A percentile compares a stretch with the other conserved stretches of the same genome.
Evolutionary conservation across 2,113 vertebrate species (phyloP).

Genomic region (Synchiropus splendidus): DNA sequence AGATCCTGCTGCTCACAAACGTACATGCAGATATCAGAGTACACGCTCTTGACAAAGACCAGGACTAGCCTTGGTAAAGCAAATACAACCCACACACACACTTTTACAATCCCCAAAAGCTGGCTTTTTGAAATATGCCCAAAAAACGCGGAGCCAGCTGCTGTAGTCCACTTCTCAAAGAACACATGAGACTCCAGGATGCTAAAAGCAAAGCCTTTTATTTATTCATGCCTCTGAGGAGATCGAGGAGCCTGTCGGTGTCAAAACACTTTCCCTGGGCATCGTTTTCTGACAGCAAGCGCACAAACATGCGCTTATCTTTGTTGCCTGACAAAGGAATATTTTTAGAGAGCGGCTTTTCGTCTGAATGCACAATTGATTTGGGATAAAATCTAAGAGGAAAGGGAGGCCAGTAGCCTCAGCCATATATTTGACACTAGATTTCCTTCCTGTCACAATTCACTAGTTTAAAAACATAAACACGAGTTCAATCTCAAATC

Average conservation of each 20-base stretch:
- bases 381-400: slow-evolving; percentile 8
- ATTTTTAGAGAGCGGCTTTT: slow-evolving; percentile 58
- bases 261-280: slow-evolving; percentile 36
- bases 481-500: too few relatives aligned
- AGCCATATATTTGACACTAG: too few relatives aligned
- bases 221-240: slow-evolving; percentile 59
- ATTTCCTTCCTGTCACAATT: too few relatives aligned
- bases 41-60: slow-evolving; percentile 4
- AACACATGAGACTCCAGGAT: slow-evolving; percentile 8
- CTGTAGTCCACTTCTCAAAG: slow-evolving; percentile 23
- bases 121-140: slow-evolving; percentile 18
- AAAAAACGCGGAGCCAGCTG: slow-evolving; percentile 32
- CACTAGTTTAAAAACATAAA: too few relatives aligned
- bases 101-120: slow-evolving; percentile 30
- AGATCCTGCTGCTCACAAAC: slow-evolving; percentile 20
- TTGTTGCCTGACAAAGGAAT: slow-evolving; percentile 56
- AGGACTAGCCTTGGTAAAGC: slow-evolving; percentile 9
- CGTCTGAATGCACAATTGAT: slow-evolving; percentile 25
- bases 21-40: slow-evolving; percentile 3
- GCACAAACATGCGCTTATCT: slow-evolving; percentile 43
- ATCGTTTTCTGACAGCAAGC: slow-evolving; percentile 40
- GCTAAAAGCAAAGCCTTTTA: slow-evolving; percentile 53
- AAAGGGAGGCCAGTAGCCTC: not conserved
- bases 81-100: slow-evolving; percentile 8
- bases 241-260: slow-evolving; percentile 33